Base-by-base conservation (phyloP, 2,113 vertebrate genomes). In the Charina bottae region DNA sequence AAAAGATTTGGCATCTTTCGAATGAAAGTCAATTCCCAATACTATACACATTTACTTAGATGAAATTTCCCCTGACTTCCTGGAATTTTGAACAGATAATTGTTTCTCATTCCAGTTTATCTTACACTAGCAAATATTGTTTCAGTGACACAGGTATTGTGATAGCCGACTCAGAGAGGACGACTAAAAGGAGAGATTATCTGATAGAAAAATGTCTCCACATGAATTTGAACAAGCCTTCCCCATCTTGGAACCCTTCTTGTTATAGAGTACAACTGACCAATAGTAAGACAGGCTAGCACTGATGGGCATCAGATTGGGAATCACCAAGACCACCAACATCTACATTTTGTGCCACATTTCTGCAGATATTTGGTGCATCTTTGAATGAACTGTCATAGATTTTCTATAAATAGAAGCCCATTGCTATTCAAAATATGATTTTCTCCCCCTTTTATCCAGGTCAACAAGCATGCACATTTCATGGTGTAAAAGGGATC, bases 321-420 rank as follows among this genome's bases (percentile, higher is more conserved):
- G 8, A 55, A 24, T 58, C 56, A 58, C 3, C 56, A 53, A 58
- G n/a, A 19, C n/a, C 21, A 55, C 23, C 83, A 49, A 86, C 88
- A 93, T 56, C 92, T 90, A 90, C 0, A 0, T 89, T 94, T 92
- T 89, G 83, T 49, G 58, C 7, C 90, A 87, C 92, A 93, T 92
- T 94, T 78, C 55, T 89, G 94, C 2, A 17, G 60, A 24, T 68
- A 93, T 78, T 85, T 46, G 90, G 94, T 93, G 90, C 28, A 92
- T 60, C 6, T 64, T 91, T 72, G 4, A 90, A 88, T 33, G 83
- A 90, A 93, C 90, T 91, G 91, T 93, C 5, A 0, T 94, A 91
- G 92, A 13, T 85, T 88, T 92, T 95, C 89, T 84, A 95, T 91
- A 95, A 37, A 95, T 42, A 87, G 62, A 90, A 95, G 92, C 94